phyloP scores from a whole-genome alignment of 2,888 invertebrate species.

The Eumerus sabulonum region DNA sequence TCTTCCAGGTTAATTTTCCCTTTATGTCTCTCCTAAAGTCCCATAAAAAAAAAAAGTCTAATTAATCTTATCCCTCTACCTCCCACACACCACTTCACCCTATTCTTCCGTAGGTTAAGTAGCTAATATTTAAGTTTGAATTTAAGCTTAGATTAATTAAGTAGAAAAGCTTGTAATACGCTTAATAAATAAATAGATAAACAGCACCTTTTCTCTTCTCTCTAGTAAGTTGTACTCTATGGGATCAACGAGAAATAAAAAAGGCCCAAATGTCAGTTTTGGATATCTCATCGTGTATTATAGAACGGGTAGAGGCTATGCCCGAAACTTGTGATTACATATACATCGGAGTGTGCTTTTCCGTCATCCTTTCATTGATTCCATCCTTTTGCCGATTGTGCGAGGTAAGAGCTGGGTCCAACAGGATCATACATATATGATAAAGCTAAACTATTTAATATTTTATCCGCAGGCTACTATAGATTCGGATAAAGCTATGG shows the following conservation, averaged over 20 bases:
- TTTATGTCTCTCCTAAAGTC: no score
- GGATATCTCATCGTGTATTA: constrained; percentile 96
- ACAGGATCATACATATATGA: no score
- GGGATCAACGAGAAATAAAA: constrained; percentile 93
- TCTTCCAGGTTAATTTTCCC: no score
- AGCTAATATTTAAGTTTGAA: no score
- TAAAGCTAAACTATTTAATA: no score
- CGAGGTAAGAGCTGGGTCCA: constrained; percentile 73
- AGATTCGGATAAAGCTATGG: constrained; percentile 75
- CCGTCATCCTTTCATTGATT: constrained; percentile 82
- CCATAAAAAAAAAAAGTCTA: no score
- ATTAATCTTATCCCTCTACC: no score
- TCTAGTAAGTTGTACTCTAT: constrained; percentile 95
- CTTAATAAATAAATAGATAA: no score
- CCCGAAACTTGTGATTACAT: constrained; percentile 90
- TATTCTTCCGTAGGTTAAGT: no score
- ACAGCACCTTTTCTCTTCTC: constrained; percentile 2
- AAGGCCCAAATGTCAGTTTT: constrained; percentile 96
- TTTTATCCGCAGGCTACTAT: constrained; percentile 73
- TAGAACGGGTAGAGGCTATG: constrained; percentile 92
- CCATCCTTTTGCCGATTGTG: constrained; percentile 81
- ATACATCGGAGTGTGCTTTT: constrained; percentile 83
- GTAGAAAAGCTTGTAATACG: no score
- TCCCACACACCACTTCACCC: no score
- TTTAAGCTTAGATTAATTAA: no score